Evolutionary conservation across 2,113 vertebrate genomes (phyloP), one percentile per base, ranked within the genome.

Genomic region (Corythornis vintsioides): DNA sequence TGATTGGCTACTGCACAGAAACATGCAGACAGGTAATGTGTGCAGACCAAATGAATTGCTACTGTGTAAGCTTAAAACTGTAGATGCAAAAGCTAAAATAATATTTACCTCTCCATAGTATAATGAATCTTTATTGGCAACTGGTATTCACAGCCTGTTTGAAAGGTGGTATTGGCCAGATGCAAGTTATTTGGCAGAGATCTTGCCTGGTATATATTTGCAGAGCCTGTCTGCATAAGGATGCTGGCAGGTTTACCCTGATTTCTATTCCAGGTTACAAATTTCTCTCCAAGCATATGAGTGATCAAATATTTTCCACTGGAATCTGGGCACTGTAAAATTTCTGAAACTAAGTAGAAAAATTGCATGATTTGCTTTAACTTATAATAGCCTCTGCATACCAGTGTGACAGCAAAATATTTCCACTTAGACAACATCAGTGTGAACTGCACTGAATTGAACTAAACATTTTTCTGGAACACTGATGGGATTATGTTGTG

Each of bases 221-320:
- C 95, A 97, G 97, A 95, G 92, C 80, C 97, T 97, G 97, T 98
- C 97, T 98, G 97, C 80, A 88, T 95, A 96, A 96, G 83, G 97
- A 98, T 97, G 97, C 97, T 98, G 98, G 97, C 97, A 96, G n/a
- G 26, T 91, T 96, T 83, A 92, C 95, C 71, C 64, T 97, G 97
- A 98, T 98, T 97, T 98, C 97, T 98, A 97, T 98, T 98, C 98
- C 98, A 98, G 97, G 97, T 97, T 97, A 98, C 97, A 97, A 90
- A 97, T 94, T 97, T 97, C 95, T 97, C 9, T 98, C 97, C 97
- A 98, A 97, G 95, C 94, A 57, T 97, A 96, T 42, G 92, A 97
- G 95, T 98, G 97, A 98, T 96, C 97, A 97, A 96, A 97, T 98
- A 97, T 96, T 98, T 98, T 98, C 98, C 97, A 96, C 84, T 98